Evolutionary conservation across 2,888 invertebrate genomes (phyloP).

Genomic region (Blomia tropicalis): DNA sequence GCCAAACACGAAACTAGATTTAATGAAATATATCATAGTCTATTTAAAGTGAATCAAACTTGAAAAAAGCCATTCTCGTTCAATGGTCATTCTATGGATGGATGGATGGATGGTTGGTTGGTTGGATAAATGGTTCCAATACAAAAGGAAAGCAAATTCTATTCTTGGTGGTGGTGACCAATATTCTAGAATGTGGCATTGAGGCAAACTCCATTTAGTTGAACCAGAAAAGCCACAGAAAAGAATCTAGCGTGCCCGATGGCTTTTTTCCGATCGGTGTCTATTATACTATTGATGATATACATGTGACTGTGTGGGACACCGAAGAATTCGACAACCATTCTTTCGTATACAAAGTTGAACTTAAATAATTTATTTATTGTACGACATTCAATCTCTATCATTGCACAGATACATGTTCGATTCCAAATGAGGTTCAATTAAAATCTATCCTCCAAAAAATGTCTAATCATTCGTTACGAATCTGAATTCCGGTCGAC

Average conservation of each 20-base stretch:
- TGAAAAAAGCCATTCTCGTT: neutral
- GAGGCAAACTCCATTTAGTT: neutral
- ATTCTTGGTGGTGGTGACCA: no score
- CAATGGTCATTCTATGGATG: slow-evolving; percentile 1
- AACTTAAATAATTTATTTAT: neutral
- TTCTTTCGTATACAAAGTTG: neutral
- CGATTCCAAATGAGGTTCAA: no score
- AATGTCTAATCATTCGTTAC: no score
- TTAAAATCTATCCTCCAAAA: no score
- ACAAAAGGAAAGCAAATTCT: no score
- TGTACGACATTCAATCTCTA: neutral
- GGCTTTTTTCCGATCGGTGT: neutral
- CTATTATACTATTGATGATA: neutral
- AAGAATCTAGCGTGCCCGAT: neutral
- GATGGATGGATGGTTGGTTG: neutral
- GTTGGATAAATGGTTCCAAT: neutral
- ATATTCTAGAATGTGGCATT: no score
- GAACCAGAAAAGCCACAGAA: no score
- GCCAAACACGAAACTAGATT: slow-evolving; percentile 12
- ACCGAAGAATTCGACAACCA: no score
- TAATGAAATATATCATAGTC: slow-evolving; percentile 15
- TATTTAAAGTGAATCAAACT: slow-evolving; percentile 13
- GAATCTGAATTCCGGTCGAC: no score
- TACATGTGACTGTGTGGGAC: no score
- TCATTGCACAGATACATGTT: no score